phyloP scores from a whole-genome alignment of 2,113 vertebrate species.

The Cryptomyrus ogoouensis region DNA sequence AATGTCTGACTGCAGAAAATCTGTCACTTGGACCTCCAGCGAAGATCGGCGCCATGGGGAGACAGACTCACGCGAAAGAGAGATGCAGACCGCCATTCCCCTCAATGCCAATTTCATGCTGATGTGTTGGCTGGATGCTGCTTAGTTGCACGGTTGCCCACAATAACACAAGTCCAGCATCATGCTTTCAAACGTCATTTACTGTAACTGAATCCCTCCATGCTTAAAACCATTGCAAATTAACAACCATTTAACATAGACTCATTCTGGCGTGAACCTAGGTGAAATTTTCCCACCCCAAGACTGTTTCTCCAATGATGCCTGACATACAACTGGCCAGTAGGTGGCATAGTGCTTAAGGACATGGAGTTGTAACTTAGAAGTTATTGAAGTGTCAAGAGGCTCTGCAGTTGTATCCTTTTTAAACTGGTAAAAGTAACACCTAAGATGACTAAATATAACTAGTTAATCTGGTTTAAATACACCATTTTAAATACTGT shows the following conservation, averaged over 20 bases:
- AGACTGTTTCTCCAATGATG: background rate
- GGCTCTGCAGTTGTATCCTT: background rate
- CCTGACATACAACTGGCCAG: background rate
- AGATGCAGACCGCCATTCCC: background rate
- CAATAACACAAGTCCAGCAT: background rate
- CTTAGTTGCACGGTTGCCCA: background rate
- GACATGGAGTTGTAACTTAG: background rate
- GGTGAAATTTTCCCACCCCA: background rate
- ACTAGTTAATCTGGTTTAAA: background rate
- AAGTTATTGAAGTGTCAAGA: background rate
- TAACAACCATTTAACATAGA: background rate
- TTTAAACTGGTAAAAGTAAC: background rate
- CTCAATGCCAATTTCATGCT: background rate
- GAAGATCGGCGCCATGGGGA: constrained; percentile 7
- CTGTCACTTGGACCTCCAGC: background rate
- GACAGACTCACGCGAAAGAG: background rate
- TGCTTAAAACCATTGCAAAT: constrained; percentile 9
- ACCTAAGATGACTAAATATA: background rate
- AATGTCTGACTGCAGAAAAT: background rate
- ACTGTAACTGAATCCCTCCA: constrained; percentile 5
- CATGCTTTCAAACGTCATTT: constrained; percentile 29
- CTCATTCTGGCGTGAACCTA: background rate
- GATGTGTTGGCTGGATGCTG: background rate
- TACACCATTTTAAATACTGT: background rate
- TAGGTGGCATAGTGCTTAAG: background rate